Conservation (phyloP, 2,888 invertebrate species). For the Argynnis bischoffii region DNA sequence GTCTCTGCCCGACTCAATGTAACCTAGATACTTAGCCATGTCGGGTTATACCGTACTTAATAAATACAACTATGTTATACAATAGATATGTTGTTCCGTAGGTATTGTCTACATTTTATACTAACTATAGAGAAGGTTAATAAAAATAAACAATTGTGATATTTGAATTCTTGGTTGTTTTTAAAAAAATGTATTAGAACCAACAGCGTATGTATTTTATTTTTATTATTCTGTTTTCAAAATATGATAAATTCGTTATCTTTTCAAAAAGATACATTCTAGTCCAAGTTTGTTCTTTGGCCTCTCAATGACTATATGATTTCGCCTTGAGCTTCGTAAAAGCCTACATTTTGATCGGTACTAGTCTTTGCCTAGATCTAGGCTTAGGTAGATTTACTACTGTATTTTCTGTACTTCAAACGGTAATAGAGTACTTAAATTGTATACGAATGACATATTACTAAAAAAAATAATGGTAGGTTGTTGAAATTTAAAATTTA, state of each 20-base stretch:
- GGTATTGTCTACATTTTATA: neutral
- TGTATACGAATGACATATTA: neutral
- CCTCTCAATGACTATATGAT: neutral
- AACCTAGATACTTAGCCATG: constrained; percentile 41
- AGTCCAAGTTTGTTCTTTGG: neutral
- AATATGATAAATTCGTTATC: no score
- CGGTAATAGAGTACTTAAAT: no score
- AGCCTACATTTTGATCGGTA: constrained; percentile 6
- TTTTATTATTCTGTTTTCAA: no score
- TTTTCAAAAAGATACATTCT: neutral
- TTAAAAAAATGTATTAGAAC: no score
- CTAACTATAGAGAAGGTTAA: no score
- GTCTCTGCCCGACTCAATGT: constrained; percentile 46
- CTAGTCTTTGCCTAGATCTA: constrained; percentile 18
- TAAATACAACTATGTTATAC: constrained; percentile 13
- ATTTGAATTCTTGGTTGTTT: neutral
- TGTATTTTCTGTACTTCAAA: neutral
- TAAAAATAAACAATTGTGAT: no score
- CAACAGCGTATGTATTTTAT: no score
- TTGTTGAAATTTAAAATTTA: neutral
- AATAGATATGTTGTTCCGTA: neutral
- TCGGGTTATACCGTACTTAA: constrained; percentile 33
- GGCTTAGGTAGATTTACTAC: constrained; percentile 10
- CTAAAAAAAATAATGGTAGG: neutral
- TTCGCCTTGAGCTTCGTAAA: constrained; percentile 12